A percentile compares a stretch with the other conserved stretches of the same genome.
These are phyloP conservation scores for Oreortyx pictus DNA, from an alignment of 2,797 vertebrate species.

Conservation along the genomic window DNA sequence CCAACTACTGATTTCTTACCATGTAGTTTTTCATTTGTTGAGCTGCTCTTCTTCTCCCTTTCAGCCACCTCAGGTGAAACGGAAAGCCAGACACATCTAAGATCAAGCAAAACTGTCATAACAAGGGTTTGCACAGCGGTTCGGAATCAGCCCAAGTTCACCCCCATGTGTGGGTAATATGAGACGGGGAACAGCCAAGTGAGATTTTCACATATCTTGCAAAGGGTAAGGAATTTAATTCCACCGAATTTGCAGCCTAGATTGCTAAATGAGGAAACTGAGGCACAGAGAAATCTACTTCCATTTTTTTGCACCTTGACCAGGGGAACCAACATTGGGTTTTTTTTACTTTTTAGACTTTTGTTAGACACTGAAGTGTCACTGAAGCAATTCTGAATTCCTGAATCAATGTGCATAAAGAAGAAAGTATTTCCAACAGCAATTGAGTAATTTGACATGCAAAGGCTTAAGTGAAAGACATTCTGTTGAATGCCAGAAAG, in stretches of 20 bases:
- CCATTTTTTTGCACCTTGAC: neutral
- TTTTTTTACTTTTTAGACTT: neutral
- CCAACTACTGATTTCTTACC: neutral
- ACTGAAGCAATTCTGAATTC: neutral
- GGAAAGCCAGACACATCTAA: slow-evolving; percentile 28
- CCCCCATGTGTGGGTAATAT: neutral
- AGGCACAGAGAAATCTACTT: neutral
- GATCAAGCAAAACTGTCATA: slow-evolving; percentile 31
- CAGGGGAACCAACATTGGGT: neutral
- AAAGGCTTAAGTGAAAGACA: neutral
- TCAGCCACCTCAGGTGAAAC: slow-evolving; percentile 43
- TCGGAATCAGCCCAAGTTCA: neutral
- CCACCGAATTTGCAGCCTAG: neutral
- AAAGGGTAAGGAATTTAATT: slow-evolving; percentile 5
- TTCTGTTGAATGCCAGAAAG: neutral
- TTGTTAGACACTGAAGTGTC: neutral
- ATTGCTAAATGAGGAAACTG: neutral
- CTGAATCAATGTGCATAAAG: neutral
- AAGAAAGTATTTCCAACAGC: neutral
- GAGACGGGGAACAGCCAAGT: neutral
- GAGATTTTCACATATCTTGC: neutral
- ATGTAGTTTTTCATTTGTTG: neutral
- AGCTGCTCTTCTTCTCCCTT: slow-evolving; percentile 9
- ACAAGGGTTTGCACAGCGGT: neutral
- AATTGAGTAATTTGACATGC: neutral